Evolutionary conservation across 2,113 vertebrate species (phyloP).

Genomic region (Uria aalge): DNA sequence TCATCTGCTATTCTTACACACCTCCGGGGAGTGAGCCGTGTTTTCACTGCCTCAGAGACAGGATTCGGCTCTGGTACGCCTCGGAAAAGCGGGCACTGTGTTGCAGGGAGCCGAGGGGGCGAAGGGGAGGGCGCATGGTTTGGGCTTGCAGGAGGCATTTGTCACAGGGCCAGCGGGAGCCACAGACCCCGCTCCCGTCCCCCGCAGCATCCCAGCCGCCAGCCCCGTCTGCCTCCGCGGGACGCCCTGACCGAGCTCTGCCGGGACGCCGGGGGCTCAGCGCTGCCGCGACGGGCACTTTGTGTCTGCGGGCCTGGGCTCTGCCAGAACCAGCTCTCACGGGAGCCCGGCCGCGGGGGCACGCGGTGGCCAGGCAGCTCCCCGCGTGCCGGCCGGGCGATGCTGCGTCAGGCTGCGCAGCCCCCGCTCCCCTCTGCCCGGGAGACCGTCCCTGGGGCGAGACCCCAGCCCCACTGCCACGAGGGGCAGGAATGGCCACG

Average conservation of each 20-base stretch:
- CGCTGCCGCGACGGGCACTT: neutral
- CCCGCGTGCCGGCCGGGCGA: rapidly evolving
- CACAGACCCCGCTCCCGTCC: rapidly evolving
- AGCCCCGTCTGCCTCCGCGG: neutral
- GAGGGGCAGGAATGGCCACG: neutral
- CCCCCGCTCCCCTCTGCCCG: neutral
- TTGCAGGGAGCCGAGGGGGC: neutral
- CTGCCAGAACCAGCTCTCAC: neutral
- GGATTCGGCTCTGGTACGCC: neutral
- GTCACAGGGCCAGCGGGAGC: neutral
- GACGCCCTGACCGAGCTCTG: neutral
- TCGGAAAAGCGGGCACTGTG: neutral
- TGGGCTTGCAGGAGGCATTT: neutral
- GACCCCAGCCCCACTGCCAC: neutral
- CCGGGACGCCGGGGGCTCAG: rapidly evolving
- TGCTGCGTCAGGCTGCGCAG: rapidly evolving
- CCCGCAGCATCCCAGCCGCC: neutral
- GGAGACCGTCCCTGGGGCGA: neutral
- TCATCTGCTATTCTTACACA: conserved; percentile 18
- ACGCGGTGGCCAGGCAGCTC: rapidly evolving
- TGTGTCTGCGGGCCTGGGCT: neutral
- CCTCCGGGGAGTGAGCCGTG: neutral
- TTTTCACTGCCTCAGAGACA: neutral
- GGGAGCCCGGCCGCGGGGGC: neutral
- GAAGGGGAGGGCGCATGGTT: rapidly evolving